These are phyloP conservation scores for Hecatera dysodea DNA, from an alignment of 2,888 invertebrate species.

Conservation along the genomic window DNA sequence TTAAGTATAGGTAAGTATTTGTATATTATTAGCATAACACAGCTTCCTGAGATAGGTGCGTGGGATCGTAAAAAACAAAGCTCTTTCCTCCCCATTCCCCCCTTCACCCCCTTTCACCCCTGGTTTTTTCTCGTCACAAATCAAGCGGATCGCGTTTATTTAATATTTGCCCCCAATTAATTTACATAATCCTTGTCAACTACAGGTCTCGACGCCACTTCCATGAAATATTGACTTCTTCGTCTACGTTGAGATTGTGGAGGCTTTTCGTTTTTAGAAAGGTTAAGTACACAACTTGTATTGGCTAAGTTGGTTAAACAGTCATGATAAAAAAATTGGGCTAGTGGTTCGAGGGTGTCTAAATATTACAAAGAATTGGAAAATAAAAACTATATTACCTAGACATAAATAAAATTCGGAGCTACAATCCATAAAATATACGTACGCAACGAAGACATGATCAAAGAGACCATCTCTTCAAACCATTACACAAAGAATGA, in stretches of 20 bases:
- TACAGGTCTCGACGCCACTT: slow-evolving; percentile 72
- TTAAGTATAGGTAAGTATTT: slow-evolving; percentile 33
- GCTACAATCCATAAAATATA: no score
- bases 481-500: background rate
- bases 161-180: slow-evolving; percentile 79
- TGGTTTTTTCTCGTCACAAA: slow-evolving; percentile 71
- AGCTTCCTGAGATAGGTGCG: slow-evolving; percentile 51
- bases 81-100: slow-evolving; percentile 20
- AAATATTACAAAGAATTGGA: no score
- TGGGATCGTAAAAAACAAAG: slow-evolving; percentile 71
- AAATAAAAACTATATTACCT: no score
- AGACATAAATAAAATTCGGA: no score
- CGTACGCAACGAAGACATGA: background rate
- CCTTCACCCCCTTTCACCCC: slow-evolving; percentile 14
- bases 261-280: slow-evolving; percentile 18
- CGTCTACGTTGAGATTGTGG: slow-evolving; percentile 23
- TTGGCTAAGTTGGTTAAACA: background rate
- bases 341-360: background rate
- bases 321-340: background rate
- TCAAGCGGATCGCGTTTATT: slow-evolving; percentile 78
- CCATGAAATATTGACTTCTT: slow-evolving; percentile 59
- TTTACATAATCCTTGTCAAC: slow-evolving; percentile 83
- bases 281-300: slow-evolving; percentile 5
- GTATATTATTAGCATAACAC: slow-evolving; percentile 48
- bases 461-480: no score